Evolutionary conservation across 2,113 vertebrate genomes (phyloP).

Genomic region (Cebidichthys violaceus): DNA sequence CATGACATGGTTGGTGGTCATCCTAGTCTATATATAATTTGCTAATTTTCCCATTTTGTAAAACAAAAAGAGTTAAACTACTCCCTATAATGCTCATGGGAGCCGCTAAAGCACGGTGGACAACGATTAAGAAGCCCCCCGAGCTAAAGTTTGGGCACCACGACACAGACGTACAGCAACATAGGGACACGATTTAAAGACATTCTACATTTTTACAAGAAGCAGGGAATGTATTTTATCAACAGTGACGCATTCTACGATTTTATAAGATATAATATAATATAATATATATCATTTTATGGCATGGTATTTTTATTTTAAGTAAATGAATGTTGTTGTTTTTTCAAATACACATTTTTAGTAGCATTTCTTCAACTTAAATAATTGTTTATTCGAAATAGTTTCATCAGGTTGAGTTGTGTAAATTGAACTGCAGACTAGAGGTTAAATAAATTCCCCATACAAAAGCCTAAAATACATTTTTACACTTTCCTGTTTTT

Average conservation of each 20-base stretch:
- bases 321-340: not conserved
- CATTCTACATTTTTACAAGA: not conserved
- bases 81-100: not conserved
- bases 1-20: no score
- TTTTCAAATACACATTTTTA: no score
- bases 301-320: not conserved
- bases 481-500: not conserved
- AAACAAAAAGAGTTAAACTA: not conserved
- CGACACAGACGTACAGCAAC: not conserved
- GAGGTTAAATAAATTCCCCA: not conserved
- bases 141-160: not conserved
- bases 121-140: no score
- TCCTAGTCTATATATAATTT: not conserved
- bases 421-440: not conserved
- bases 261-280: no score
- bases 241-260: no score
- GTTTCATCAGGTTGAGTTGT: not conserved
- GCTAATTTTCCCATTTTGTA: not conserved
- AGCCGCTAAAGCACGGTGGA: not conserved
- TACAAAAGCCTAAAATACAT: not conserved
- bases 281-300: no score
- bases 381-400: not conserved
- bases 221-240: no score
- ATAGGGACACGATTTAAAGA: not conserved
- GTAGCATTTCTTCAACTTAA: not conserved